Base-by-base conservation (phyloP, 2,888 invertebrate species). In the Caenorhabditis parvicauda region DNA sequence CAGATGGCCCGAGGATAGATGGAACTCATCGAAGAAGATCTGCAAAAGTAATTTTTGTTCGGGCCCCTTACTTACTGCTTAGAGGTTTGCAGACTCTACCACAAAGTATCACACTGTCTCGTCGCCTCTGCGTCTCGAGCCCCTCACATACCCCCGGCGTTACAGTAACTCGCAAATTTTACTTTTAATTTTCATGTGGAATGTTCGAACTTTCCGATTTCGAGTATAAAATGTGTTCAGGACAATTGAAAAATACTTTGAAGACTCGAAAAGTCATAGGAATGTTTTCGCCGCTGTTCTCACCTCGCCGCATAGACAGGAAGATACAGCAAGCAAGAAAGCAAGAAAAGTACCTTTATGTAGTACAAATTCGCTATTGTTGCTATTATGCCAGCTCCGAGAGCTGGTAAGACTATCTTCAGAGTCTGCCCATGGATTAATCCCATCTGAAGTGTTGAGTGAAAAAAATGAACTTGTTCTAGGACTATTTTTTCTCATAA, bases 11-110 rank as follows among this genome's bases (percentile, higher is more conserved):
- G 66, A 45, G 1, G 66, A 60, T 6, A 72, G 52, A 49, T 72
- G 61, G 43, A 54, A 72, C 37, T 68, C 59, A 39, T 70, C 66
- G 46, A 72, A 49, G 54, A 67, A 70, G 14, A 70, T 64, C 70
- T 70, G 35, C 45, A 65, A 54, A n/a, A 12, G 21, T 44, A 6
- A 41, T 37, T 28, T 44, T 44, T 6, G 9, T 32, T 32, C n/a
- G n/a, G n/a, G n/a, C n/a, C n/a, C n/a, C n/a, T n/a, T n/a, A n/a
- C n/a, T n/a, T n/a, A n/a, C n/a, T n/a, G n/a, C n/a, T n/a, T n/a
- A n/a, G n/a, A n/a, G n/a, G n/a, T n/a, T n/a, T n/a, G n/a, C n/a
- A n/a, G n/a, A n/a, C n/a, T n/a, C n/a, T n/a, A n/a, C n/a, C n/a
- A n/a, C n/a, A n/a, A n/a, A n/a, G n/a, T n/a, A n/a, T n/a, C n/a